Conservation (phyloP, 2,113 vertebrate genomes). For the Serilophus lunatus region DNA sequence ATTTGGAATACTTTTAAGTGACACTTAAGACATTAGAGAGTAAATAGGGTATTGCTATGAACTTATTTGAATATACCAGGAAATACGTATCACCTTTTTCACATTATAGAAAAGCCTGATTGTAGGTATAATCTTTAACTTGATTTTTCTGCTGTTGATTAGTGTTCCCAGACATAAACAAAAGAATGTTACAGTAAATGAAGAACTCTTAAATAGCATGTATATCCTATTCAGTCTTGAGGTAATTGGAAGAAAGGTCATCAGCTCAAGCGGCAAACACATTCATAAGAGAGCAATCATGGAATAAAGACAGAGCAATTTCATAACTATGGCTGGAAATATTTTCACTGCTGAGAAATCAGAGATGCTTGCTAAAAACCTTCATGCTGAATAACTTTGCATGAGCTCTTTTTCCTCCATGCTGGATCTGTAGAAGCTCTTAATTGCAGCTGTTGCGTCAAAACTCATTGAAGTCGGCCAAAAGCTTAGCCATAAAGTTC, state of each 20-base stretch:
- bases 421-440: not conserved
- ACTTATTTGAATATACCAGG: not conserved
- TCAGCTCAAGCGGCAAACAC: not conserved
- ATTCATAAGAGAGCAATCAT: not conserved
- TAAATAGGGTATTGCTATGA: not conserved
- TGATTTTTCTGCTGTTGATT: not conserved
- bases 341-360: not conserved
- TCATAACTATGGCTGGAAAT: not conserved
- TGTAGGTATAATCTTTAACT: not conserved
- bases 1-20: not conserved
- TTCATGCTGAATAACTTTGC: not conserved
- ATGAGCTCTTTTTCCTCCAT: not conserved
- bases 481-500: not conserved
- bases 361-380: conserved; percentile 22
- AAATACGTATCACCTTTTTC: not conserved
- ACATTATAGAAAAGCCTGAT: not conserved
- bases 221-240: not conserved
- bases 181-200: not conserved
- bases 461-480: not conserved
- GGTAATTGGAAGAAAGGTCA: not conserved
- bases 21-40: not conserved
- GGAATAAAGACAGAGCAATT: conserved; percentile 4
- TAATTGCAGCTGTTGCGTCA: not conserved
- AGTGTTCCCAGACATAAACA: not conserved
- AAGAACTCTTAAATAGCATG: not conserved